Conservation (phyloP, 2,113 vertebrate species). For the Pedionomus torquatus region DNA sequence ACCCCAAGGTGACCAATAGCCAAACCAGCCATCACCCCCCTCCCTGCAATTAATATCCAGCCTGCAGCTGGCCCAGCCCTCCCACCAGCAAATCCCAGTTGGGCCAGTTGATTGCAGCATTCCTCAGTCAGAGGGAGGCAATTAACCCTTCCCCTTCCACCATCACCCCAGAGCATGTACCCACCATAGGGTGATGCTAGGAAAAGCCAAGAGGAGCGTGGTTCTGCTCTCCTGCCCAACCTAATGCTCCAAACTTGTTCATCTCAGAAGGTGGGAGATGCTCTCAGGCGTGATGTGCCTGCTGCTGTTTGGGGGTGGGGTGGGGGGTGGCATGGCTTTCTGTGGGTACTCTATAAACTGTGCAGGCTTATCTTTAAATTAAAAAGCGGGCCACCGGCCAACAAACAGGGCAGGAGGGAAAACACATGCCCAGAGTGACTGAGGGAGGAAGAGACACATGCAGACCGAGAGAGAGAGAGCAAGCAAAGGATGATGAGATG, state of each 20-base stretch:
- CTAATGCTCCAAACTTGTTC: background rate
- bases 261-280: background rate
- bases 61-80: background rate
- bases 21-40: rapidly evolving
- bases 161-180: rapidly evolving
- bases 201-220: rapidly evolving
- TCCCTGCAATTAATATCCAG: background rate
- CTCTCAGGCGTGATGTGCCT: too few relatives aligned
- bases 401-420: background rate
- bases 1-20: background rate
- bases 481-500: rapidly evolving
- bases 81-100: background rate
- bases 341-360: background rate
- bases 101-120: background rate
- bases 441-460: background rate
- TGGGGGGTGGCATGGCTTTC: background rate
- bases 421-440: background rate
- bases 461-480: background rate
- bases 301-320: background rate
- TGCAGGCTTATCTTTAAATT: background rate
- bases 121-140: background rate
- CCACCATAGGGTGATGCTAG: rapidly evolving
- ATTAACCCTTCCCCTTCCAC: background rate
- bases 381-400: background rate
- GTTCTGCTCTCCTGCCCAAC: background rate